Evolutionary conservation across 2,797 vertebrate genomes (phyloP), one percentile per base, ranked within the genome.

Genomic region (Balearica regulorum): DNA sequence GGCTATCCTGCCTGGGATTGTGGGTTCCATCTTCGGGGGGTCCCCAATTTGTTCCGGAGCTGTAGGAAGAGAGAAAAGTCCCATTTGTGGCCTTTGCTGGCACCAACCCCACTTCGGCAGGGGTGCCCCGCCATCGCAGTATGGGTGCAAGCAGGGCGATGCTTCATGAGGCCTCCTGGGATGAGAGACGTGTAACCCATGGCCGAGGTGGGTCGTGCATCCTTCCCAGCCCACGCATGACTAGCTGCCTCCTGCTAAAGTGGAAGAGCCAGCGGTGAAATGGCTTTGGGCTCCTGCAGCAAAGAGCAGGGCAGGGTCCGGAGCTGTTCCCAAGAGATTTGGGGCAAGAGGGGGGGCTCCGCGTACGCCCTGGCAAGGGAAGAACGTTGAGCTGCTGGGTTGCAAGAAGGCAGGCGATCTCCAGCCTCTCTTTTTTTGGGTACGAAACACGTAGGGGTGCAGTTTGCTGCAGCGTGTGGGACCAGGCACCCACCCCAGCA

Each of bases 141-240:
- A 7, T 8, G 15, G 12, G 6, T 49, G n/a, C 5, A 10, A 73
- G 65, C 13, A 18, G 28, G 16, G 43, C 1, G 35, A 16, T 54
- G 57, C 26, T 51, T 55, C 11, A 4, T 26, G 24, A 48, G 26
- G 15, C 14, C 39, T 71, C 43, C 48, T 43, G 73, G 57, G 29
- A 20, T n/a, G 29, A 37, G 51, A n/a, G 44, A 43, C 2, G 1
- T 0, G 0, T 37, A 13, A 19, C 16, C 21, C 16, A 0, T 7
- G 29, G 6, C 11, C 13, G 3, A 29, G 49, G 8, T 65, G 65
- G 11, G 20, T 15, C 4, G 5, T 3, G 7, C 17, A 24, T 24
- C 53, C n/a, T 61, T 51, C 21, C 22, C 71, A 83, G 39, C 49
- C 53, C 16, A 1, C 29, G 21, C 31, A 48, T 41, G 54, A 44